Evolutionary conservation across 2,113 vertebrate species (phyloP), one percentile per base, ranked within the genome.

Genomic region (Phrynocephalus versicolor): DNA sequence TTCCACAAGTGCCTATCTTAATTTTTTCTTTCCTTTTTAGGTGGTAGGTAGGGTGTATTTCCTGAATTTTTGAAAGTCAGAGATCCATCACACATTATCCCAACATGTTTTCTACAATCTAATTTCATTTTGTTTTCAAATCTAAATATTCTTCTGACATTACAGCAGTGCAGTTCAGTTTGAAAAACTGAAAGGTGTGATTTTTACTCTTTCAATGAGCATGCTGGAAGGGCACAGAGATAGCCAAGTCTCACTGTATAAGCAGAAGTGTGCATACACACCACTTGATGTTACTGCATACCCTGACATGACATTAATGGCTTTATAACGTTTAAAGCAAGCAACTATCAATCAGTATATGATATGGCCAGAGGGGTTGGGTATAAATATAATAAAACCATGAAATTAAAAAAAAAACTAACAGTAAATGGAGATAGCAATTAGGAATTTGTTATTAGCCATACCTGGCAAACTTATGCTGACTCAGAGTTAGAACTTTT

Each of bases 401-500:
- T n/a, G n/a, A n/a, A n/a, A n/a, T n/a, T n/a, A n/a, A n/a, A n/a
- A n/a, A n/a, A n/a, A n/a, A n/a, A n/a, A n/a, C 39, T 21, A 37
- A 35, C 67, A 82, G 23, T 55, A 64, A 74, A 80, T 15, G 23
- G 4, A 39, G 1, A n/a, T 27, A 35, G 21, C 62, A 37, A 69
- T 69, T 77, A 57, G 19, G 3, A 77, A 78, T 57, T 77, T 33
- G 19, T 25, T 45, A 35, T 55, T 55, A 74, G 18, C 71, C 39
- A 89, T 96, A 99, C 98, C 98, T 99, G 92, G 98, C 98, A 97
- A 99, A 99, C 93, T 99, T 99, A 96, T 99, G 98, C 90, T 99
- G 98, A 95, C 98, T 99, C 91, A 99, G 94, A 89, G 98, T 96
- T 82, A 99, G 96, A 89, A 99, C 98, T 91, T 99, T 99, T 58